These are phyloP conservation scores for Liasis olivaceus DNA, from an alignment of 2,797 vertebrate species.

Conservation along the genomic window DNA sequence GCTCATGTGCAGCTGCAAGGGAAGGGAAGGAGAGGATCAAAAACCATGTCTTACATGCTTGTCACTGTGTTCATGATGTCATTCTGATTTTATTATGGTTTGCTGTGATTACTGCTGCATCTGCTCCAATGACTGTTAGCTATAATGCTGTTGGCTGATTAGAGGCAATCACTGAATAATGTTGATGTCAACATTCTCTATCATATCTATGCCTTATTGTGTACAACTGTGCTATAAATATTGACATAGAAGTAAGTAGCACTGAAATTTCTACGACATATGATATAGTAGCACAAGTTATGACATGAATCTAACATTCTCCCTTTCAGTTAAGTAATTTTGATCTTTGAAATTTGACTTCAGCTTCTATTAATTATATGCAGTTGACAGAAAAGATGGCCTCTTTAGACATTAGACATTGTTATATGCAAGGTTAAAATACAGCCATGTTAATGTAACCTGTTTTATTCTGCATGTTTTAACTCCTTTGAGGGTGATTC, in stretches of 20 bases:
- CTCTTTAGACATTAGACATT: constrained; percentile 70
- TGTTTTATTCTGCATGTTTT: constrained; percentile 54
- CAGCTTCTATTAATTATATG: not conserved
- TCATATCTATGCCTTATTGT: not conserved
- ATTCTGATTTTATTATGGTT: not conserved
- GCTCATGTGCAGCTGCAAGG: not conserved
- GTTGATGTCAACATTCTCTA: not conserved
- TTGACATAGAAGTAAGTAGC: not conserved
- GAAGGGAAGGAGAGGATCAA: not conserved
- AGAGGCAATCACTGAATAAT: not conserved
- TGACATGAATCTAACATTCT: not conserved
- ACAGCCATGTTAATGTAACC: constrained; percentile 70
- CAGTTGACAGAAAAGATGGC: constrained; percentile 70
- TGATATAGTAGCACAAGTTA: not conserved
- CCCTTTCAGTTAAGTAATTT: not conserved
- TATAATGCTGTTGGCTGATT: not conserved
- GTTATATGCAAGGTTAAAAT: constrained; percentile 72
- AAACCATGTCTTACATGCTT: not conserved
- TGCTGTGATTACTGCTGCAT: not conserved
- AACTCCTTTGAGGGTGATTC: constrained; percentile 57
- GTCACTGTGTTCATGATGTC: not conserved
- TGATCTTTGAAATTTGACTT: not conserved
- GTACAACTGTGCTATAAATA: not conserved
- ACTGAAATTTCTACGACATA: not conserved
- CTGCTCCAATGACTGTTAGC: not conserved